Conservation (phyloP, 2,888 invertebrate genomes). For the Pantelozetes paolii region DNA sequence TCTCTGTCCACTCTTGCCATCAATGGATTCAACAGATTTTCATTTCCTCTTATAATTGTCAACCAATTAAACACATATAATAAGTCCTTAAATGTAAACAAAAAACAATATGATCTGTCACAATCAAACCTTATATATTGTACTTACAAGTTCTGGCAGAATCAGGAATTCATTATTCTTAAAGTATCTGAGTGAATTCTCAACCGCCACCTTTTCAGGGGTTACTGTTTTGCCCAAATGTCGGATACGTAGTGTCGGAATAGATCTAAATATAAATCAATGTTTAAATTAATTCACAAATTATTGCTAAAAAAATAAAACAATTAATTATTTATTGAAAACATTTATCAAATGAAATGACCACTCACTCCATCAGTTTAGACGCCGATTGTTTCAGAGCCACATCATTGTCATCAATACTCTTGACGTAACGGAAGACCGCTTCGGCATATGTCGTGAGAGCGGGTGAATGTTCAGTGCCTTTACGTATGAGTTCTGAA, state of each 20-base stretch:
- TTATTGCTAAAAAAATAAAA: no score
- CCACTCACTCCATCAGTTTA: conserved; percentile 11
- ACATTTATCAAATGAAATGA: no score
- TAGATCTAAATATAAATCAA: conserved; percentile 1
- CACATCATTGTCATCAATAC: background rate
- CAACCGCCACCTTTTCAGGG: conserved; percentile 11
- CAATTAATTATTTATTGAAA: no score
- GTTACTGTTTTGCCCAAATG: conserved; percentile 36
- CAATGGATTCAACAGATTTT: background rate
- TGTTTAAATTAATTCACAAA: no score
- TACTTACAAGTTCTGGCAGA: background rate
- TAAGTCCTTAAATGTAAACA: no score
- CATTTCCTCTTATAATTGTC: background rate
- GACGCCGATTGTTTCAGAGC: background rate
- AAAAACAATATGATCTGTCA: no score
- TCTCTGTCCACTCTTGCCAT: background rate
- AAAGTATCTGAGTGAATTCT: background rate
- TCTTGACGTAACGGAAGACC: conserved; percentile 6
- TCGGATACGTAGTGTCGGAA: background rate
- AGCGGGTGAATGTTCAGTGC: background rate
- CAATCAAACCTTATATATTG: no score
- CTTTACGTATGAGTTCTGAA: background rate
- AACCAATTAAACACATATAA: no score
- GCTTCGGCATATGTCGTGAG: background rate
- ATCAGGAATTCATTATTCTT: background rate